These are phyloP conservation scores for Jordanella pulchra DNA, from an alignment of 2,797 vertebrate genomes.

Conservation along the genomic window DNA sequence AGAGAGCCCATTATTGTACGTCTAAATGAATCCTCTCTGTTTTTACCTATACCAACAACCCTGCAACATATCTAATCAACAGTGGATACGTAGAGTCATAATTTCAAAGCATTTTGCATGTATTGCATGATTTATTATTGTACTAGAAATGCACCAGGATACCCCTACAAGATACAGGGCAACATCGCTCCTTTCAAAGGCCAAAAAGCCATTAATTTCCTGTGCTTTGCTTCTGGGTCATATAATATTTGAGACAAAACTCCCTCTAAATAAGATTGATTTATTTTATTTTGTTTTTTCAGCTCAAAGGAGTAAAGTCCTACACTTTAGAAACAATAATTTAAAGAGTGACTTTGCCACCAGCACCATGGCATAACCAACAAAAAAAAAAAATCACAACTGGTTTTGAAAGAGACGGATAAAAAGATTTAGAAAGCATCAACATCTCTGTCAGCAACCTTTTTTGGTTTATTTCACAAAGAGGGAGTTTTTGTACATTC, in stretches of 20 bases:
- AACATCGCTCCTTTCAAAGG: neutral
- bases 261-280: neutral
- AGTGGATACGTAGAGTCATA: conserved; percentile 21
- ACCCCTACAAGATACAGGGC: neutral
- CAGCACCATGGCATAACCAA: neutral
- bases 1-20: conserved; percentile 23
- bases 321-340: neutral
- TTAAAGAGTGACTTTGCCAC: neutral
- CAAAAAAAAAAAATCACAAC: neutral
- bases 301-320: neutral
- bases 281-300: neutral
- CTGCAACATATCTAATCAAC: conserved; percentile 38
- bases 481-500: neutral
- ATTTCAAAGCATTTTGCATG: conserved; percentile 66
- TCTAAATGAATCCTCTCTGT: conserved; percentile 17
- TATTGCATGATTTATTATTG: conserved; percentile 65
- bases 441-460: neutral
- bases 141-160: conserved; percentile 32
- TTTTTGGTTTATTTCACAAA: neutral
- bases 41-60: conserved; percentile 21
- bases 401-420: neutral
- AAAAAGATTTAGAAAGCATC: neutral
- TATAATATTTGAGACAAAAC: neutral
- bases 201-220: neutral
- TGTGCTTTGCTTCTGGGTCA: neutral